phyloP scores from a whole-genome alignment of 2,888 invertebrate genomes.

The Formica aserva region DNA sequence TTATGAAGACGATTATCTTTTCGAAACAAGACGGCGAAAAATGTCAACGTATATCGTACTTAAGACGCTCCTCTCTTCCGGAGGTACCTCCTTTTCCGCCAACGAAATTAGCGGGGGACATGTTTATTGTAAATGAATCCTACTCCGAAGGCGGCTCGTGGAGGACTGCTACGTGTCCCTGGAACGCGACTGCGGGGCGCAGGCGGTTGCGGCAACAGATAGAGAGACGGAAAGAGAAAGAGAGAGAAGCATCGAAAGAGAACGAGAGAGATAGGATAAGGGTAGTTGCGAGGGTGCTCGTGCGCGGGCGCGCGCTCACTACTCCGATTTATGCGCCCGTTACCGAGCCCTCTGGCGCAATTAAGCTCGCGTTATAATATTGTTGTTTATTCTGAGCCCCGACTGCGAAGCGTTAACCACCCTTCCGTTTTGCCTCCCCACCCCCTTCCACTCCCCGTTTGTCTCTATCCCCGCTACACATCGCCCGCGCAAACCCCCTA shows the following conservation, averaged over 20 bases:
- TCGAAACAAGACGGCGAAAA: conserved; percentile 67
- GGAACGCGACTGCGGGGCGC: conserved; percentile 48
- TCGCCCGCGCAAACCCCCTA: conserved; percentile 71
- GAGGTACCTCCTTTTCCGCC: conserved; percentile 76
- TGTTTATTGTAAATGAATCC: conserved; percentile 86
- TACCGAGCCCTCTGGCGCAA: conserved; percentile 84
- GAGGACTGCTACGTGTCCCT: conserved; percentile 73
- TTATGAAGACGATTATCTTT: conserved; percentile 67
- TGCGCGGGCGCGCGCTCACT: conserved; percentile 70
- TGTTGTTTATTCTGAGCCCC: conserved; percentile 84
- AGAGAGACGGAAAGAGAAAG: conserved; percentile 31
- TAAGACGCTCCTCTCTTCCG: conserved; percentile 73
- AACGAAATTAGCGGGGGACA: conserved; percentile 84
- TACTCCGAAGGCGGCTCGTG: conserved; percentile 72
- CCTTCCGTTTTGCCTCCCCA: conserved; percentile 53
- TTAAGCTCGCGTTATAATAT: conserved; percentile 86
- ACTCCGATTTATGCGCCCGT: conserved; percentile 84
- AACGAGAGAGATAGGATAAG: conserved; percentile 61
- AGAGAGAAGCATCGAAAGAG: conserved; percentile 49
- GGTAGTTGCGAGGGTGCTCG: conserved; percentile 70
- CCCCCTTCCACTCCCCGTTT: conserved; percentile 55
- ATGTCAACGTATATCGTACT: conserved; percentile 74
- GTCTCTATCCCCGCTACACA: conserved; percentile 65
- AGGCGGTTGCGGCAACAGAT: neutral
- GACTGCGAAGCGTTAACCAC: conserved; percentile 82